These are phyloP conservation scores for Thamnaconus septentrionalis DNA, from an alignment of 2,113 vertebrate species.

Conservation along the genomic window DNA sequence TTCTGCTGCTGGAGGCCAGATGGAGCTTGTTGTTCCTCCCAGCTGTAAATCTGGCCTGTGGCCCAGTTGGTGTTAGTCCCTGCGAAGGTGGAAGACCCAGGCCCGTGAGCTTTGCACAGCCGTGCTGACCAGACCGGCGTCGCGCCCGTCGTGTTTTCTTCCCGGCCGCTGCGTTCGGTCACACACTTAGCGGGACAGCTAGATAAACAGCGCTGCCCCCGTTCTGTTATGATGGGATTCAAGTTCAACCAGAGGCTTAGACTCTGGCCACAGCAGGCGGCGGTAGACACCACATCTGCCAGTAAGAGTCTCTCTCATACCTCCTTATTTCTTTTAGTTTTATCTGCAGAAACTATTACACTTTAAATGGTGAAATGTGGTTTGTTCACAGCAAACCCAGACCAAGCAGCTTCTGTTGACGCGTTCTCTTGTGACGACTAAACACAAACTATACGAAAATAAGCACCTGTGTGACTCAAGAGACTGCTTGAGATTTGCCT, in stretches of 20 bases:
- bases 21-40: slow-evolving; percentile 46
- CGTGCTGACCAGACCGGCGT: slow-evolving; percentile 7
- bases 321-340: no score
- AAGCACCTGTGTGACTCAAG: slow-evolving; percentile 17
- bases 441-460: no score
- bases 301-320: no score
- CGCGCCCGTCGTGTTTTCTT: slow-evolving; percentile 21
- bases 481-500: not conserved
- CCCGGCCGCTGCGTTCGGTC: slow-evolving; percentile 35
- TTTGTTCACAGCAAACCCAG: no score
- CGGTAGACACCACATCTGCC: no score
- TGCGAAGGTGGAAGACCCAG: slow-evolving; percentile 14
- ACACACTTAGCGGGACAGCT: slow-evolving; percentile 11
- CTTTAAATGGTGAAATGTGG: no score
- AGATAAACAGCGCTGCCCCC: slow-evolving; percentile 1
- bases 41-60: slow-evolving; percentile 37
- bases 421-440: no score
- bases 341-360: no score
- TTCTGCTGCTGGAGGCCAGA: slow-evolving; percentile 26
- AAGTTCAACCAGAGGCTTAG: not conserved
- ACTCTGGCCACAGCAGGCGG: no score
- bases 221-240: slow-evolving; percentile 2
- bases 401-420: no score
- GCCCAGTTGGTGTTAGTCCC: slow-evolving; percentile 29
- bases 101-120: slow-evolving; percentile 30